Conservation (phyloP, 1,140 invertebrate genomes). For the Hycleus cichorii region DNA sequence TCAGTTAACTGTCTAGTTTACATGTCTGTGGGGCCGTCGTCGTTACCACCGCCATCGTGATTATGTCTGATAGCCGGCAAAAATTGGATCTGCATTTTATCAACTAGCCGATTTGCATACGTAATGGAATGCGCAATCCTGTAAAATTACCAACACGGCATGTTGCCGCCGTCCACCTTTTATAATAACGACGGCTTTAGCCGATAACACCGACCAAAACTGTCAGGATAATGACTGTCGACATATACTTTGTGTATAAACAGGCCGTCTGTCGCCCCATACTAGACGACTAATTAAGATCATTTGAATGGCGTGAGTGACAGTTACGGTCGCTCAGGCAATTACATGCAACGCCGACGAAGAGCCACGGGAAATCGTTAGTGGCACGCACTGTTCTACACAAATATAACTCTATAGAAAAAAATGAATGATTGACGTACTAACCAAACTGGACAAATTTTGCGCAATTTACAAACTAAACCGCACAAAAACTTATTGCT, state of each 20-base stretch:
- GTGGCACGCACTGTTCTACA: not conserved
- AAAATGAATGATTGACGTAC: too few relatives aligned
- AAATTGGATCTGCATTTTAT: conserved; percentile 36
- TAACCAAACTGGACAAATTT: too few relatives aligned
- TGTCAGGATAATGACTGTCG: conserved; percentile 28
- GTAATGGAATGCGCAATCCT: conserved; percentile 25
- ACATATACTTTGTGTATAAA: conserved; percentile 8
- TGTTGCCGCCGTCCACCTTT: conserved; percentile 15
- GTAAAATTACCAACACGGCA: conserved; percentile 15
- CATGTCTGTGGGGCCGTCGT: conserved; percentile 30
- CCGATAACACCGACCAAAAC: conserved; percentile 17
- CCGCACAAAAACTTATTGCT: too few relatives aligned
- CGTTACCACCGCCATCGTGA: conserved; percentile 28
- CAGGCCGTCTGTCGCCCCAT: not conserved
- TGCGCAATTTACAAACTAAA: too few relatives aligned
- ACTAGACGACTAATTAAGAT: conserved; percentile 31
- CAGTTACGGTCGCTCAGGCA: conserved; percentile 24
- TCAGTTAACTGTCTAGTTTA: conserved; percentile 37
- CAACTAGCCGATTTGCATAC: conserved; percentile 30
- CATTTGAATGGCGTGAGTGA: conserved; percentile 32
- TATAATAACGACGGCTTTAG: conserved; percentile 13
- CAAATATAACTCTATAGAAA: too few relatives aligned
- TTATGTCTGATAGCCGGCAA: conserved; percentile 32
- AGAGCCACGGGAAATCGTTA: conserved; percentile 12
- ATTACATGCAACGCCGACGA: conserved; percentile 18